phyloP scores from a whole-genome alignment of 2,888 invertebrate species.

The Isoperla grammatica region DNA sequence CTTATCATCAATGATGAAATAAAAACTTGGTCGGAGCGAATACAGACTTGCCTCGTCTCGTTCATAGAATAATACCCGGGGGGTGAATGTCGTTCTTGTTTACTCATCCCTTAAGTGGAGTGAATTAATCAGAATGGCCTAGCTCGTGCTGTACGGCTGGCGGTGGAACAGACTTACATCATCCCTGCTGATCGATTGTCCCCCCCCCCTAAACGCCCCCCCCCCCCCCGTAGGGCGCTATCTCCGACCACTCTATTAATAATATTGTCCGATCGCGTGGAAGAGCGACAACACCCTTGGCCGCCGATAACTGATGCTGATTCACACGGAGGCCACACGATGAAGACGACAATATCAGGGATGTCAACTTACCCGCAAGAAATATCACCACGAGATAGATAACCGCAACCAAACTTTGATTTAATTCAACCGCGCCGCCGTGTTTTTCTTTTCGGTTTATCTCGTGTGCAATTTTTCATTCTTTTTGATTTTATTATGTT shows the following conservation, averaged over 20 bases:
- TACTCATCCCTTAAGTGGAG: conserved; percentile 1
- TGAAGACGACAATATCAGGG: background rate
- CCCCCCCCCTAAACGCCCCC: background rate
- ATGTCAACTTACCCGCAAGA: background rate
- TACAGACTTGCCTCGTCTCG: too few relatives aligned
- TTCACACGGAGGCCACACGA: background rate
- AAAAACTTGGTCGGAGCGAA: too few relatives aligned
- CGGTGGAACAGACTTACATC: background rate
- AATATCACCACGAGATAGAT: background rate
- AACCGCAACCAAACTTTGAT: conserved; percentile 7
- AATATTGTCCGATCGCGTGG: conserved; percentile 5
- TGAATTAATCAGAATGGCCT: conserved; percentile 5
- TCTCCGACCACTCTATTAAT: background rate
- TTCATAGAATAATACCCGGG: too few relatives aligned
- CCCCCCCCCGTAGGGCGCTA: background rate
- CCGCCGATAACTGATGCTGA: background rate
- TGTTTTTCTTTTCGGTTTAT: conserved; percentile 14
- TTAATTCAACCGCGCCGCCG: conserved; percentile 9
- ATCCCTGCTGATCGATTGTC: conserved; percentile 8
- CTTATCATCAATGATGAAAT: too few relatives aligned
- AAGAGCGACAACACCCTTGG: background rate
- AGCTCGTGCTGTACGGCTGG: background rate
- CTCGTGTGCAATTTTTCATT: conserved; percentile 7
- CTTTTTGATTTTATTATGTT: conserved; percentile 11
- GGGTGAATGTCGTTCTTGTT: too few relatives aligned